phyloP scores from a whole-genome alignment of 2,113 vertebrate species.

The Ifrita kowaldi region DNA sequence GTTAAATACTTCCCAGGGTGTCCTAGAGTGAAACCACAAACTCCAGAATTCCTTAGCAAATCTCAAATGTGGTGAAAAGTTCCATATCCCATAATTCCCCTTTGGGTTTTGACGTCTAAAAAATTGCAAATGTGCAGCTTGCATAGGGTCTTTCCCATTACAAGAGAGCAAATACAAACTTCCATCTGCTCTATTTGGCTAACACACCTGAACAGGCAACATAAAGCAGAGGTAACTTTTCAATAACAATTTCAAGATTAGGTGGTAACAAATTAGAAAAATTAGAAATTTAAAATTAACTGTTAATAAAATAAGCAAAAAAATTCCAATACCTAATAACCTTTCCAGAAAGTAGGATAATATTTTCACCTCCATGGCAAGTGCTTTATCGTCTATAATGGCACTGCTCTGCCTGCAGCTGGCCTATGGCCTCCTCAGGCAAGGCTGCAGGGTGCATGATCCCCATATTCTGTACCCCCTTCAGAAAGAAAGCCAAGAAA shows the following conservation, averaged over 20 bases:
- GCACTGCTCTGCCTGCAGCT: neutral
- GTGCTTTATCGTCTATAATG: neutral
- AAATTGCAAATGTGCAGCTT: neutral
- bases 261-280: neutral
- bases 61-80: neutral
- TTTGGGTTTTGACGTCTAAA: neutral
- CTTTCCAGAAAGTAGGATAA: neutral
- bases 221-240: neutral
- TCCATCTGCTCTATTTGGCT: neutral
- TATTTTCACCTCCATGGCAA: neutral
- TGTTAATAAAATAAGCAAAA: neutral
- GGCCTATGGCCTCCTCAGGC: rapidly evolving
- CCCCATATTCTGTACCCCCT: neutral
- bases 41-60: neutral
- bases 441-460: neutral
- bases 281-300: neutral
- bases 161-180: neutral
- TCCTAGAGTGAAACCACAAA: neutral
- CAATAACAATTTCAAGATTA: neutral
- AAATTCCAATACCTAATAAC: neutral
- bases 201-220: neutral
- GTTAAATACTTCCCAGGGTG: neutral
- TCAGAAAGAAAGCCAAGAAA: neutral
- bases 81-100: neutral
- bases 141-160: neutral